phyloP scores from a whole-genome alignment of 2,888 invertebrate genomes.

The Lithosia quadra region DNA sequence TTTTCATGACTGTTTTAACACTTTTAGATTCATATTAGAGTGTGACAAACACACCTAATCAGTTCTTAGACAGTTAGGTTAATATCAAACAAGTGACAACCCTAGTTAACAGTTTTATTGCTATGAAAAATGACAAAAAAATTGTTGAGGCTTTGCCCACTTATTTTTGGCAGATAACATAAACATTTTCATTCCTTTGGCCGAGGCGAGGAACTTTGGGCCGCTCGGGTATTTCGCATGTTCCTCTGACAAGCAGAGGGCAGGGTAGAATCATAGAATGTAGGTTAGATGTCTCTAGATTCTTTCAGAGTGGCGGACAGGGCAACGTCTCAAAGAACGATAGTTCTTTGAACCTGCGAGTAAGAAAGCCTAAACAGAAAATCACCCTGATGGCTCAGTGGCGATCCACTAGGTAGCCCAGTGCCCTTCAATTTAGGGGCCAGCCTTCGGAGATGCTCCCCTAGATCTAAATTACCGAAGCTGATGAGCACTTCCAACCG shows the following conservation, averaged over 20 bases:
- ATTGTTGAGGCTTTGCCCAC: background rate
- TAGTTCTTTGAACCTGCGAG: too few relatives aligned
- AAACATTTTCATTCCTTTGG: background rate
- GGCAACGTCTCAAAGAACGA: too few relatives aligned
- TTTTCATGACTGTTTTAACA: too few relatives aligned
- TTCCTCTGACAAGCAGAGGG: background rate
- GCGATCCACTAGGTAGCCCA: background rate
- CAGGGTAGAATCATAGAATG: background rate
- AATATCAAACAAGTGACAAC: background rate
- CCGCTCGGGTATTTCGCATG: background rate
- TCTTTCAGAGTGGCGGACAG: background rate
- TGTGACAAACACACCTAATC: too few relatives aligned
- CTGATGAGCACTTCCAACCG: background rate
- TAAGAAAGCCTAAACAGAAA: too few relatives aligned
- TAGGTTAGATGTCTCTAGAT: background rate
- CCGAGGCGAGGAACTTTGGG: background rate
- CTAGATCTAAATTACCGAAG: too few relatives aligned
- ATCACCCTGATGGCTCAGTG: too few relatives aligned
- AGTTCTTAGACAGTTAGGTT: too few relatives aligned
- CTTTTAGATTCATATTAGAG: too few relatives aligned
- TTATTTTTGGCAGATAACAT: constrained; percentile 1
- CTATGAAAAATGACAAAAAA: background rate
- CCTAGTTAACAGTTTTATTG: background rate
- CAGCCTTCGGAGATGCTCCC: too few relatives aligned
- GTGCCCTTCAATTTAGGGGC: background rate